These are phyloP conservation scores for Prenolepis imparis DNA, from an alignment of 2,888 invertebrate species.

Conservation along the genomic window DNA sequence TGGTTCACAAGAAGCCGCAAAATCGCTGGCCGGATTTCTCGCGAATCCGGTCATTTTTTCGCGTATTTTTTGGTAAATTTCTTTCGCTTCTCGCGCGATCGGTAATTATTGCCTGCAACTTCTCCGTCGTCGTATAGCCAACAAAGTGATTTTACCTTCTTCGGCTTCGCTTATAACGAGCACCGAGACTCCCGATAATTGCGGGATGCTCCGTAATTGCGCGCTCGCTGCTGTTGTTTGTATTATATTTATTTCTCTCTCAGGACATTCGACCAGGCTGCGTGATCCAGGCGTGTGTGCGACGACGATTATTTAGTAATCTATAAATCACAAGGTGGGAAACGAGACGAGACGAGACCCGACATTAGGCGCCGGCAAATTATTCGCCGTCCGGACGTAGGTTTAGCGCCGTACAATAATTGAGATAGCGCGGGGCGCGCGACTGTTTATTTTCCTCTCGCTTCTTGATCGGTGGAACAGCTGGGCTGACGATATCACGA, in stretches of 20 bases:
- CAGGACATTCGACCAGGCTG: neutral
- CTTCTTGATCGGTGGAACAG: slow-evolving; percentile 14
- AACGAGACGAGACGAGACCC: slow-evolving; percentile 54
- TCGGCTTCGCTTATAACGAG: slow-evolving; percentile 59
- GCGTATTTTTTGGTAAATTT: slow-evolving; percentile 20
- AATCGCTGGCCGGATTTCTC: slow-evolving; percentile 7
- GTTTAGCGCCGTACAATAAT: slow-evolving; percentile 59
- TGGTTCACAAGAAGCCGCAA: slow-evolving; percentile 3
- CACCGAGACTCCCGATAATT: slow-evolving; percentile 66
- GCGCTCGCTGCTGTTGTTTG: slow-evolving; percentile 23
- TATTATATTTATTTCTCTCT: slow-evolving; percentile 51
- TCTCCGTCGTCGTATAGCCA: slow-evolving; percentile 52
- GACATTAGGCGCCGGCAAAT: slow-evolving; percentile 67
- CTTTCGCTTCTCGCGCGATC: slow-evolving; percentile 6
- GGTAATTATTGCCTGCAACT: slow-evolving; percentile 66
- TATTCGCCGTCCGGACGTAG: slow-evolving; percentile 46
- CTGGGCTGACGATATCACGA: slow-evolving; percentile 29
- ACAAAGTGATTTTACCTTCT: slow-evolving; percentile 65
- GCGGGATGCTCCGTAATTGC: slow-evolving; percentile 65
- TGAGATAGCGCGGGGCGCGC: slow-evolving; percentile 31
- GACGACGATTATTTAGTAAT: slow-evolving; percentile 53
- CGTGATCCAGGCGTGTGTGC: neutral
- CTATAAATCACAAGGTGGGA: slow-evolving; percentile 70
- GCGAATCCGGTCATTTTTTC: neutral
- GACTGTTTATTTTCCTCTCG: slow-evolving; percentile 31